A percentile compares a stretch with the other conserved stretches of the same genome.
Evolutionary conservation across 1,140 invertebrate species (phyloP).

Genomic region (Heliconius congener): DNA sequence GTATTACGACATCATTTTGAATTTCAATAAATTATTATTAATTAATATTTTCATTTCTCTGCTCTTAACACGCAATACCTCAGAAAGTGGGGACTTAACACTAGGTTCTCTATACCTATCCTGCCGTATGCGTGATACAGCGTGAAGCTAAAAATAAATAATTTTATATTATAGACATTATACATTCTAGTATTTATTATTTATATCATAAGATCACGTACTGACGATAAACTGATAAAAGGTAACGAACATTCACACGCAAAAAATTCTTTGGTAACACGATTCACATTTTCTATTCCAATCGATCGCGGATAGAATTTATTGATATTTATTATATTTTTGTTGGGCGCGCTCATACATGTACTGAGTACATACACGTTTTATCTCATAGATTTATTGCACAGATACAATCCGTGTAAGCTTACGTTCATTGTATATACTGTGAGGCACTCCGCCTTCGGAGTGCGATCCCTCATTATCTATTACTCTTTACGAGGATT

Average conservation of each 20-base stretch:
- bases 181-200: conserved; percentile 28
- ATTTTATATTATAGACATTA: conserved; percentile 29
- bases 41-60: too few relatives aligned
- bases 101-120: too few relatives aligned
- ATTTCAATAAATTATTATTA: conserved; percentile 7
- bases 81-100: too few relatives aligned
- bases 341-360: conserved; percentile 50
- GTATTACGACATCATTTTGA: conserved; percentile 33
- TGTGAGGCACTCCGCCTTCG: conserved; percentile 56
- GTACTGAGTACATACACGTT: conserved; percentile 53
- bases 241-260: conserved; percentile 23
- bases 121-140: too few relatives aligned
- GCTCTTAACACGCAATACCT: too few relatives aligned
- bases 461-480: conserved; percentile 43
- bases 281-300: conserved; percentile 43
- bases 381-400: conserved; percentile 75
- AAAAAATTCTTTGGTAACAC: conserved; percentile 32
- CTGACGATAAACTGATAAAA: conserved; percentile 29
- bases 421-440: conserved; percentile 61
- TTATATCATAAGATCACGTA: conserved; percentile 35
- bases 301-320: conserved; percentile 51
- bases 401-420: conserved; percentile 68
- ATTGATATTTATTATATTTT: conserved; percentile 71
- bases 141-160: background rate
- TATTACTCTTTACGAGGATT: conserved; percentile 41